Evolutionary conservation across 1,140 invertebrate species (phyloP).

Genomic region (Drosophila paulistorum): DNA sequence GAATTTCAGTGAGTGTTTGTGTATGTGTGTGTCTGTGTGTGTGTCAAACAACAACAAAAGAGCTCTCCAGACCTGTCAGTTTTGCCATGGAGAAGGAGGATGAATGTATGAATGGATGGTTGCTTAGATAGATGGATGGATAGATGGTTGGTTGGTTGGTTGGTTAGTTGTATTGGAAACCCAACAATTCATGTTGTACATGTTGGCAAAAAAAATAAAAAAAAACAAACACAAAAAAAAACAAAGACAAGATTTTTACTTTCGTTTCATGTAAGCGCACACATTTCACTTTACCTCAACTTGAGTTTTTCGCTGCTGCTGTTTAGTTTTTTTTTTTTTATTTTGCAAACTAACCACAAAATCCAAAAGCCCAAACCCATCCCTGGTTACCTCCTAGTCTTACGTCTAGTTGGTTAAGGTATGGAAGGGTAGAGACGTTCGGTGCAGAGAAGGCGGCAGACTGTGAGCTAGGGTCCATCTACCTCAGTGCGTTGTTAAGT

Average conservation of each 20-base stretch:
- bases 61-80: conserved; percentile 49
- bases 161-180: conserved; percentile 14
- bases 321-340: conserved; percentile 21
- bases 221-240: conserved; percentile 23
- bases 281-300: conserved; percentile 59
- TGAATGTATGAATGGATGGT: conserved; percentile 6
- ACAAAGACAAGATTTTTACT: conserved; percentile 61
- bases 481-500: conserved; percentile 25
- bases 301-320: conserved; percentile 16
- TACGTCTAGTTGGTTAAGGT: neutral
- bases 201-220: conserved; percentile 15
- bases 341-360: neutral
- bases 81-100: conserved; percentile 16
- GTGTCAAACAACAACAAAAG: conserved; percentile 56
- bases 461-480: conserved; percentile 6
- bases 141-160: neutral
- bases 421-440: no score
- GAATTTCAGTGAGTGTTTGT: neutral
- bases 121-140: conserved; percentile 3
- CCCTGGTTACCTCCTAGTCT: conserved; percentile 9
- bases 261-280: conserved; percentile 60
- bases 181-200: conserved; percentile 5
- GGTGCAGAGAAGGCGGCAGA: neutral
- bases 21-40: conserved; percentile 16
- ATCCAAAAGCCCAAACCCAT: conserved; percentile 2